phyloP scores from a whole-genome alignment of 2,113 vertebrate species.

The Centropristis striata region DNA sequence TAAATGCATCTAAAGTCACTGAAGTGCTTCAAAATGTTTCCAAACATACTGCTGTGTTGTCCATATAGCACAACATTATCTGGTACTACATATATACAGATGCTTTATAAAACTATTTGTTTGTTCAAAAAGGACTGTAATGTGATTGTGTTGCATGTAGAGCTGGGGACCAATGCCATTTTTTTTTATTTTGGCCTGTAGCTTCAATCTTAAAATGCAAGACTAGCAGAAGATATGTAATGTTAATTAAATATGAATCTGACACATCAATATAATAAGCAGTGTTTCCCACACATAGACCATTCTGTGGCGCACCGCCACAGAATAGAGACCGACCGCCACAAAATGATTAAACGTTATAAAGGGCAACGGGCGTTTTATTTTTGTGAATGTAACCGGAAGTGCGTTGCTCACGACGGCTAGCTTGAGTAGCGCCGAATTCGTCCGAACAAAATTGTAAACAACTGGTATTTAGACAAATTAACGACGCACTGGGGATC shows the following conservation, averaged over 20 bases:
- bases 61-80: neutral
- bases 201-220: neutral
- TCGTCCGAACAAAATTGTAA: too few species aligned
- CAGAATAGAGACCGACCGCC: too few species aligned
- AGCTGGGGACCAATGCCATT: neutral
- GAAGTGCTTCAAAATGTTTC: neutral
- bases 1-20: neutral
- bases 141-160: neutral
- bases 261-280: neutral
- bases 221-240: neutral
- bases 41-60: neutral
- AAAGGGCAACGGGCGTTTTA: too few species aligned
- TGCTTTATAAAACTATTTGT: neutral
- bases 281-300: too few species aligned
- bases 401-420: too few species aligned
- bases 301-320: too few species aligned
- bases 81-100: neutral
- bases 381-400: too few species aligned
- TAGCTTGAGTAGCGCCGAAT: too few species aligned
- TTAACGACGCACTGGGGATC: too few species aligned
- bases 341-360: too few species aligned
- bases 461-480: too few species aligned
- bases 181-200: neutral
- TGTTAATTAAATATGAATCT: neutral
- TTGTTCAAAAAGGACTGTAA: neutral